Percentiles rank a stretch among this genome's conserved stretches.
These are phyloP conservation scores for Ornithorhynchus anatinus DNA, from an alignment of 2,113 vertebrate genomes.

Conservation along the genomic window DNA sequence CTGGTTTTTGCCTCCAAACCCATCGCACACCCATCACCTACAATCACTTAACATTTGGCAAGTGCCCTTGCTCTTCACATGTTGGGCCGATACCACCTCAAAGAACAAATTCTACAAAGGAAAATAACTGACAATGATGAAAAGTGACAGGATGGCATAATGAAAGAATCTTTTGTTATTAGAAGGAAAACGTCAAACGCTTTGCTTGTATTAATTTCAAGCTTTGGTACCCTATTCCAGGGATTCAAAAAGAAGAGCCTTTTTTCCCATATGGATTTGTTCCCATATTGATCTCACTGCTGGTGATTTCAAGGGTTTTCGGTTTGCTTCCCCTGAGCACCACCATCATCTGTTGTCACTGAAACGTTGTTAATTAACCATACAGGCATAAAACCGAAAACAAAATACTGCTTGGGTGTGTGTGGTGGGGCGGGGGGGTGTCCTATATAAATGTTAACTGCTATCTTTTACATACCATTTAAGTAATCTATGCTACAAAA, in stretches of 20 bases:
- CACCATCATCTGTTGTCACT: neutral
- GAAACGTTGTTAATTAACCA: constrained; percentile 6
- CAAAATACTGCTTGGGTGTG: constrained; percentile 12
- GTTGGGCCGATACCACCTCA: constrained; percentile 36
- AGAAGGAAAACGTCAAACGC: neutral
- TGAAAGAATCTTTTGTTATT: neutral
- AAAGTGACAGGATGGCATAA: no score
- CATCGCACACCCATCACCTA: no score
- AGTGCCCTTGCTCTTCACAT: constrained; percentile 37
- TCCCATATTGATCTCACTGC: neutral
- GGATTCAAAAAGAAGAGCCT: neutral
- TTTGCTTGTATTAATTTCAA: neutral
- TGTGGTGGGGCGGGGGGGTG: no score
- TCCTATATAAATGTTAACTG: constrained; percentile 33
- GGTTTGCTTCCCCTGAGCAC: neutral
- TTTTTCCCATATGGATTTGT: neutral
- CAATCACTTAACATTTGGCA: constrained; percentile 17
- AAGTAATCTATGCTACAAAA: neutral
- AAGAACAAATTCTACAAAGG: constrained; percentile 33
- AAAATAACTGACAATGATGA: constrained; percentile 15
- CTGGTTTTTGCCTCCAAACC: no score
- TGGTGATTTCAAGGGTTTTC: neutral
- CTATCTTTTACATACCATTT: constrained; percentile 5
- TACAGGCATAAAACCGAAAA: constrained; percentile 25
- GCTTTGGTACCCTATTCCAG: neutral